Evolutionary conservation across 2,888 invertebrate genomes (phyloP), one percentile per base, ranked within the genome.

Genomic region (Lissonota sp.): DNA sequence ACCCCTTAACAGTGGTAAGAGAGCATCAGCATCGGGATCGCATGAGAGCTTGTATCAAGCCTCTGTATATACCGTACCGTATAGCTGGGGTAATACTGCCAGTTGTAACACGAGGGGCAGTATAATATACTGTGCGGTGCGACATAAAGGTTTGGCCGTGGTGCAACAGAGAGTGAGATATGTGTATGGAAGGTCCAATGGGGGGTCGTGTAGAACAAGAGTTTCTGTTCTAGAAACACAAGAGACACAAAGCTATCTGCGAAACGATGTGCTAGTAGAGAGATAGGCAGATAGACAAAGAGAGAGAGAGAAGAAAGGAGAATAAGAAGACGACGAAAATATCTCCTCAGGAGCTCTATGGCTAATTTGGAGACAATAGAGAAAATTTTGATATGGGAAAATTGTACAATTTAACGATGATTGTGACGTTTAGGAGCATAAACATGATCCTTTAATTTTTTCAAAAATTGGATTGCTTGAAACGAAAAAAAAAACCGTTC

Each of bases 1-100:
- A n/a, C n/a, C n/a, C 39, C 6, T 7, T 16, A 7, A 57, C 6
- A 57, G 2, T 39, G 42, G 71, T 44, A 75, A 67, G 51, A 55
- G 72, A 64, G 46, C 73, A 73, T 80, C 76, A 67, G 62, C 67
- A 80, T 77, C 51, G 72, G 69, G 74, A 73, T 74, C 74, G 66
- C 66, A 60, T 12, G 55, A 39, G 55, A 58, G 42, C 60, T 81
- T 49, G 74, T 78, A 62, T 66, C 60, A 74, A 70, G 60, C 70
- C 64, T 70, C 64, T 66, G 7, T 26, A 26, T 26, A n/a, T n/a
- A n/a, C n/a, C n/a, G n/a, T n/a, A 26, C 26, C 26, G 46, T 44
- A 69, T 53, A 53, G 75, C 53, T 26, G 26, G 26, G 42, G 72
- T 76, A 66, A 72, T 76, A 76, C 80, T 51, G 12, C 49, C 40